phyloP scores from a whole-genome alignment of 1,140 invertebrate species.

The Hycleus cichorii region DNA sequence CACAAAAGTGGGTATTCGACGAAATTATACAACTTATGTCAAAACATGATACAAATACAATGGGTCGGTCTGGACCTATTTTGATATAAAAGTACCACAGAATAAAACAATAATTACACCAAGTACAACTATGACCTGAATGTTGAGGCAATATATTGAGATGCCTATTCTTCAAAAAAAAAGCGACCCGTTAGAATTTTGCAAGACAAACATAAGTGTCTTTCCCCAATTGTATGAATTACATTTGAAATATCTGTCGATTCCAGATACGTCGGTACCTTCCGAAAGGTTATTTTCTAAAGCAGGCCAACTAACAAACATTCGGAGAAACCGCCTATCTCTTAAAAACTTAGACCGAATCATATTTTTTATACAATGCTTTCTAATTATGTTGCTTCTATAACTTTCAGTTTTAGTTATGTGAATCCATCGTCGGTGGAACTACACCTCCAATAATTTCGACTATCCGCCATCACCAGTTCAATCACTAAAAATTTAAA shows the following conservation, averaged over 20 bases:
- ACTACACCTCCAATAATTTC: no score
- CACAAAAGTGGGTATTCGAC: conserved; percentile 25
- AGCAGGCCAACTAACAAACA: no score
- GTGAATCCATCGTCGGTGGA: no score
- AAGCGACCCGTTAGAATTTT: conserved; percentile 28
- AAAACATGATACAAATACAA: background rate
- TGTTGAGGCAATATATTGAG: conserved; percentile 29
- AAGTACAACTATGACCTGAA: conserved; percentile 11
- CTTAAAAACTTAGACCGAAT: conserved; percentile 21
- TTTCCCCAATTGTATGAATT: conserved; percentile 26
- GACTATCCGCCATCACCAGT: no score
- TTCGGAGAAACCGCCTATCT: conserved; percentile 9
- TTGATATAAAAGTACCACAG: conserved; percentile 19
- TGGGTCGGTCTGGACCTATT: conserved; percentile 12
- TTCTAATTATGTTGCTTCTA: background rate
- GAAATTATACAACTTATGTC: conserved; percentile 14
- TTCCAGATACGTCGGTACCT: conserved; percentile 30
- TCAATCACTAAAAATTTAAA: no score
- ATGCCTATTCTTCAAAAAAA: conserved; percentile 19
- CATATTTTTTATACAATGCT: conserved; percentile 23
- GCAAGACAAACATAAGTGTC: conserved; percentile 21
- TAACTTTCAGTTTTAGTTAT: background rate
- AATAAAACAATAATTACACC: conserved; percentile 5
- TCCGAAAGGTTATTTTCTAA: conserved; percentile 21
- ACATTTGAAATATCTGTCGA: conserved; percentile 25